These are phyloP conservation scores for Paraplagusia blochii DNA, from an alignment of 2,113 vertebrate species.

Conservation along the genomic window DNA sequence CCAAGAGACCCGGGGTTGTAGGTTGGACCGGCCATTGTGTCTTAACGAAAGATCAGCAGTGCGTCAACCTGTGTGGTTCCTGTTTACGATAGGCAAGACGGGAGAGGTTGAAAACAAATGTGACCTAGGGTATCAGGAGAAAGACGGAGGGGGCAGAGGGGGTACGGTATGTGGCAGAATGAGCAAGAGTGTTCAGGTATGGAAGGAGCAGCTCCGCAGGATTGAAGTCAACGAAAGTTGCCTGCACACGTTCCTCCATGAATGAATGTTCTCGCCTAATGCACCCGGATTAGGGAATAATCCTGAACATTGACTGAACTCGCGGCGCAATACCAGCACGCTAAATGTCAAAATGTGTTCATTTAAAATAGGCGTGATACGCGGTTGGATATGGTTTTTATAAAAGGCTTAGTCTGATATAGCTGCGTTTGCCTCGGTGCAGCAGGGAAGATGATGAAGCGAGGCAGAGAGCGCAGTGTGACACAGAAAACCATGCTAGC, in stretches of 20 bases:
- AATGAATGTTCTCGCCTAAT: conserved; percentile 58
- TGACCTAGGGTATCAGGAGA: conserved; percentile 35
- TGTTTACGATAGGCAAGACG: conserved; percentile 22
- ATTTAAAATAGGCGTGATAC: conserved; percentile 42
- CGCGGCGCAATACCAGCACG: conserved; percentile 41
- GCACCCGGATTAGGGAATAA: conserved; percentile 59
- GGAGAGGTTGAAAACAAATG: conserved; percentile 26
- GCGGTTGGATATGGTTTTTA: conserved; percentile 17
- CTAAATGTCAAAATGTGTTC: conserved; percentile 44
- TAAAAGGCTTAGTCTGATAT: conserved; percentile 38
- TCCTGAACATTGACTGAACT: conserved; percentile 58
- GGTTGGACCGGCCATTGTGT: conserved; percentile 53
- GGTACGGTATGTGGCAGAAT: conserved; percentile 4
- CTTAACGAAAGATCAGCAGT: conserved; percentile 28
- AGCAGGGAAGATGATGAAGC: conserved; percentile 2
- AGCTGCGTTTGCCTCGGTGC: conserved; percentile 4
- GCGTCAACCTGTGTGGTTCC: too few species aligned
- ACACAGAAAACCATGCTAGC: conserved; percentile 17
- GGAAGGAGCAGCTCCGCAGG: conserved; percentile 8
- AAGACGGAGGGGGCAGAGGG: too few species aligned
- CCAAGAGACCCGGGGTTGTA: conserved; percentile 42
- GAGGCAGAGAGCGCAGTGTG: conserved; percentile 13
- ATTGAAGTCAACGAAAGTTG: conserved; percentile 43
- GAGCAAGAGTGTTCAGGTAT: not conserved
- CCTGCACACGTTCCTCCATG: conserved; percentile 42